phyloP scores from a whole-genome alignment of 2,888 invertebrate species.

The Metacarcinus magister region DNA sequence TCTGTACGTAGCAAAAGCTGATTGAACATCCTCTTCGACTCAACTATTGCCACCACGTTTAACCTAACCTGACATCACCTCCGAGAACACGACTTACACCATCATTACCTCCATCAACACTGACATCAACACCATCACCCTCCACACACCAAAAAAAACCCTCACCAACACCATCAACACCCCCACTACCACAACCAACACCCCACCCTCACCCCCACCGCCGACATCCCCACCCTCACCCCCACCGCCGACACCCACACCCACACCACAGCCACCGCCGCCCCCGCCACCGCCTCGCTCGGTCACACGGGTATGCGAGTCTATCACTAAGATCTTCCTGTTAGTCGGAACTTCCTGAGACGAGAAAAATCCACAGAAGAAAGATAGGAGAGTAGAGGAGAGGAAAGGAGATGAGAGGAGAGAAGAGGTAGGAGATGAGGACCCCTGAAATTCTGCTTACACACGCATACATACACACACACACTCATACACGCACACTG shows the following conservation, averaged over 20 bases:
- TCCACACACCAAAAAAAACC: neutral
- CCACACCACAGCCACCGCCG: neutral
- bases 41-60: neutral
- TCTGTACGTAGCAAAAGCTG: neutral
- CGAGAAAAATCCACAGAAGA: neutral
- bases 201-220: neutral
- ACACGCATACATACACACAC: slow-evolving; percentile 9
- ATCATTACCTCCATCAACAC: neutral
- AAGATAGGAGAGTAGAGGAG: neutral
- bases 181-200: slow-evolving; percentile 28
- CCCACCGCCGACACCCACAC: neutral
- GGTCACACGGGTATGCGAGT: slow-evolving; percentile 31
- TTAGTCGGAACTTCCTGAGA: slow-evolving; percentile 40
- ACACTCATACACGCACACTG: slow-evolving; percentile 30
- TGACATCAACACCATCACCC: neutral
- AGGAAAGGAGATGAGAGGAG: slow-evolving; percentile 1
- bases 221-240: neutral
- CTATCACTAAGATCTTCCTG: slow-evolving; percentile 42
- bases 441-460: neutral
- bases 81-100: neutral
- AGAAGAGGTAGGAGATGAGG: neutral
- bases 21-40: neutral
- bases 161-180: neutral
- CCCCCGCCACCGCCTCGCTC: neutral
- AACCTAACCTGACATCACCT: neutral